Evolutionary conservation across 2,113 vertebrate genomes (phyloP).

Genomic region (Laterallus jamaicensis): DNA sequence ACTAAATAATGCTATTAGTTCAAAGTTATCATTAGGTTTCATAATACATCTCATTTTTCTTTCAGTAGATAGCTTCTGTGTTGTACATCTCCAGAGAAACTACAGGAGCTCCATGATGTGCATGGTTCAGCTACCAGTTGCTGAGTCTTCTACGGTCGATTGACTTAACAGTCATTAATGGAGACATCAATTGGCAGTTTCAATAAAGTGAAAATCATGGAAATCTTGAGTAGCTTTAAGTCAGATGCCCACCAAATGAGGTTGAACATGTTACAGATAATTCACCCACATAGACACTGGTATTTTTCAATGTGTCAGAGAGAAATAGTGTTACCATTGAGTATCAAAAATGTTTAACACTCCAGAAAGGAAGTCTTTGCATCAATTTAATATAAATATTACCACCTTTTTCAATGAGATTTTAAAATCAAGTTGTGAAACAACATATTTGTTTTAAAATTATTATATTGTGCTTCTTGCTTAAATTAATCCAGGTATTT

Average conservation of each 20-base stretch:
- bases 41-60: background rate
- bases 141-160: background rate
- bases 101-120: background rate
- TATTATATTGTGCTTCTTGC: background rate
- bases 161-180: background rate
- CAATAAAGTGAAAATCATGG: background rate
- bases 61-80: background rate
- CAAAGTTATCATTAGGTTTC: background rate
- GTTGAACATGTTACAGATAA: background rate
- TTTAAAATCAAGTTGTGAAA: background rate
- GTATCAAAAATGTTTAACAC: background rate
- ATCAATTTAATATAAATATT: background rate
- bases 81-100: background rate
- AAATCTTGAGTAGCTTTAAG: background rate
- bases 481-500: background rate
- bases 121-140: background rate
- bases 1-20: background rate
- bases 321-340: background rate
- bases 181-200: background rate
- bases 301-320: background rate
- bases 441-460: background rate
- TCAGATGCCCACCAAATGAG: background rate
- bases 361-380: background rate
- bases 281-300: background rate
- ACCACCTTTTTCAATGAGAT: accelerated